Evolutionary conservation across 2,113 vertebrate species (phyloP).

Genomic region (Tragelaphus strepsiceros): DNA sequence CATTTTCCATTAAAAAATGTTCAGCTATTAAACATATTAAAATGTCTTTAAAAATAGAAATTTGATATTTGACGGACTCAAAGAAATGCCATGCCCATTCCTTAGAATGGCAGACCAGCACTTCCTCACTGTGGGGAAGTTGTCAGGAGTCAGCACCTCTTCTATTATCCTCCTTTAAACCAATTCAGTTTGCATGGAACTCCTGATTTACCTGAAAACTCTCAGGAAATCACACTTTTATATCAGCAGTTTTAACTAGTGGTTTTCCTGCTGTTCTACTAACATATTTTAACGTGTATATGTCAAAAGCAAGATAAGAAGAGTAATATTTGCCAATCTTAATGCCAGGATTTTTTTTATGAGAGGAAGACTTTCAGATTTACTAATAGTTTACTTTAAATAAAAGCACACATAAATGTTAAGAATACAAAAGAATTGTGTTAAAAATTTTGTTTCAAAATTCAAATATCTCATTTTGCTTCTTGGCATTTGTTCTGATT

Average conservation of each 20-base stretch:
- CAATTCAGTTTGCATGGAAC: no score
- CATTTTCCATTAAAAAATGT: background rate
- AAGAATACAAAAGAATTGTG: background rate
- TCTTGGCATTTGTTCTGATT: background rate
- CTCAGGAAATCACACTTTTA: background rate
- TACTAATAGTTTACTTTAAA: background rate
- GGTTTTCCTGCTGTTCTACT: background rate
- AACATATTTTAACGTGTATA: background rate
- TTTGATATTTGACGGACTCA: background rate
- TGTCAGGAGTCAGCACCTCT: accelerated
- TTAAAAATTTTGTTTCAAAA: background rate
- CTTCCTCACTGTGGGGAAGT: background rate
- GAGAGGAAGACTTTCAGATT: background rate
- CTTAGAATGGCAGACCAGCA: background rate
- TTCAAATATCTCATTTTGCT: background rate
- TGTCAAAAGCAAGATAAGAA: background rate
- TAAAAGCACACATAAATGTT: background rate
- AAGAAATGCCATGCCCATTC: background rate
- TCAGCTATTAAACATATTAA: background rate
- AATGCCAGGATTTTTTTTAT: background rate
- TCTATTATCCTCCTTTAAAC: background rate
- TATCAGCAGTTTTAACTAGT: background rate
- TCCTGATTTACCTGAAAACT: background rate
- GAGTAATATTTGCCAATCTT: background rate
- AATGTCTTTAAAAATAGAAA: background rate